Percentiles rank a stretch among this genome's conserved stretches.
phyloP scores from a whole-genome alignment of 2,888 invertebrate species.

The Nephrotoma flavescens region DNA sequence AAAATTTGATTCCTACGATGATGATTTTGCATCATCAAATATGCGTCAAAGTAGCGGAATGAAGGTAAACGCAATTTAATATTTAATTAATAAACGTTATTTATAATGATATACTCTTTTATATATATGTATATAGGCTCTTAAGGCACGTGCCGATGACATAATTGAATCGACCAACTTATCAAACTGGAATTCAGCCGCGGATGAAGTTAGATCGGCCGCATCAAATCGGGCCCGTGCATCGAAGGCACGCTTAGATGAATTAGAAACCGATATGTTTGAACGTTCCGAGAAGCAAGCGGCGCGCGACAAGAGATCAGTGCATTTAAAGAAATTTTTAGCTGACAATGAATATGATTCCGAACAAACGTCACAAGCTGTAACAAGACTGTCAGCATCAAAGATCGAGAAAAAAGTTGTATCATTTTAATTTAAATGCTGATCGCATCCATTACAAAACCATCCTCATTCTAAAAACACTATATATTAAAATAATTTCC shows the following conservation, averaged over 20 bases:
- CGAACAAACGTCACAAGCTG: conserved; percentile 8
- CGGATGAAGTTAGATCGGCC: conserved; percentile 22
- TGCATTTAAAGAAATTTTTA: conserved; percentile 51
- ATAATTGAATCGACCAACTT: not conserved
- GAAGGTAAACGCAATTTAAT: conserved; percentile 13
- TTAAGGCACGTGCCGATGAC: conserved; percentile 7
- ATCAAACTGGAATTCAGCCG: conserved; percentile 3
- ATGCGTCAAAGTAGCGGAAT: conserved; percentile 36
- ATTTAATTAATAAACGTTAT: not conserved
- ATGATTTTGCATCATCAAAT: conserved; percentile 39
- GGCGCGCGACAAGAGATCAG: conserved; percentile 54
- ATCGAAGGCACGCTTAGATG: conserved; percentile 49
- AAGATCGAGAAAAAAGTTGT: conserved; percentile 28
- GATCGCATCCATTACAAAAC: not conserved
- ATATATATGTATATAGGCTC: conserved; percentile 8
- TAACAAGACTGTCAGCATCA: conserved; percentile 5
- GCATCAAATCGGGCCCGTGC: conserved; percentile 50
- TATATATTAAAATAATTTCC: not conserved
- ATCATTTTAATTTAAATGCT: conserved; percentile 20
- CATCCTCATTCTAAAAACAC: not conserved
- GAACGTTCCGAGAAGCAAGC: conserved; percentile 52
- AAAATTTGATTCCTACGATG: conserved; percentile 41
- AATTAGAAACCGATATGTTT: conserved; percentile 62
- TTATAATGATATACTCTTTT: conserved; percentile 10
- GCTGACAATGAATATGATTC: conserved; percentile 38